A percentile compares a stretch with the other conserved stretches of the same genome.
Evolutionary conservation across 2,113 vertebrate genomes (phyloP).

Genomic region (Thunnus maccoyii): DNA sequence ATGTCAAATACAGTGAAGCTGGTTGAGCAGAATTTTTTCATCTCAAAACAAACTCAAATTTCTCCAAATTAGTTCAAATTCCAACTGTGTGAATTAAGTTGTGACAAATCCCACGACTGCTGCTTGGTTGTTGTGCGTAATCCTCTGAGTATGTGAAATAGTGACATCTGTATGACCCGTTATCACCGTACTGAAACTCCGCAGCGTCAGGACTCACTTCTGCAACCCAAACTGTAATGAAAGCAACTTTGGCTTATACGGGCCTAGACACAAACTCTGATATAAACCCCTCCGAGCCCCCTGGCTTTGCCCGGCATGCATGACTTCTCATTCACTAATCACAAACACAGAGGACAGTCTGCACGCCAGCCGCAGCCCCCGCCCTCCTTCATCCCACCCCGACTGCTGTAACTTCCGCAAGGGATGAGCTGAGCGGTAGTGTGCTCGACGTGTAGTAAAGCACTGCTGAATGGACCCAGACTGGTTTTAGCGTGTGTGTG

Average conservation of each 20-base stretch:
- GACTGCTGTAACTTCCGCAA: slow-evolving; percentile 56
- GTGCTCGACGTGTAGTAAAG: slow-evolving; percentile 40
- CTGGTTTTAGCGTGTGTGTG: slow-evolving; percentile 14
- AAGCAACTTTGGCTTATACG: slow-evolving; percentile 31
- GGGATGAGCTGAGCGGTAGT: slow-evolving; percentile 61
- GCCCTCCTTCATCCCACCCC: slow-evolving; percentile 20
- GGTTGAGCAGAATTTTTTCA: too few relatives aligned
- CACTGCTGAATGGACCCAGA: slow-evolving; percentile 53
- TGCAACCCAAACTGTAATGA: slow-evolving; percentile 8
- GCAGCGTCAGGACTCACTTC: not conserved
- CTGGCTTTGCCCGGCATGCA: slow-evolving; percentile 70
- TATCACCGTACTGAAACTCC: not conserved
- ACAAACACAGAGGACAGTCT: slow-evolving; percentile 57
- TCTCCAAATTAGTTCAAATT: too few relatives aligned
- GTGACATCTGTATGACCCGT: not conserved
- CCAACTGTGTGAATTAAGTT: too few relatives aligned
- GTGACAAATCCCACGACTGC: too few relatives aligned
- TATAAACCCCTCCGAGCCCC: slow-evolving; percentile 63
- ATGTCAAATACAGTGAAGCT: too few relatives aligned
- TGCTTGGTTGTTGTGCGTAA: too few relatives aligned
- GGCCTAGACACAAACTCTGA: slow-evolving; percentile 40
- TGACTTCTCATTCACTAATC: slow-evolving; percentile 78
- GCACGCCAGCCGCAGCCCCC: slow-evolving; percentile 12
- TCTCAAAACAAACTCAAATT: too few relatives aligned
- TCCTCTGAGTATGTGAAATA: not conserved